Evolutionary conservation across 1,140 invertebrate species (phyloP).

Genomic region (Hyles vespertilio): DNA sequence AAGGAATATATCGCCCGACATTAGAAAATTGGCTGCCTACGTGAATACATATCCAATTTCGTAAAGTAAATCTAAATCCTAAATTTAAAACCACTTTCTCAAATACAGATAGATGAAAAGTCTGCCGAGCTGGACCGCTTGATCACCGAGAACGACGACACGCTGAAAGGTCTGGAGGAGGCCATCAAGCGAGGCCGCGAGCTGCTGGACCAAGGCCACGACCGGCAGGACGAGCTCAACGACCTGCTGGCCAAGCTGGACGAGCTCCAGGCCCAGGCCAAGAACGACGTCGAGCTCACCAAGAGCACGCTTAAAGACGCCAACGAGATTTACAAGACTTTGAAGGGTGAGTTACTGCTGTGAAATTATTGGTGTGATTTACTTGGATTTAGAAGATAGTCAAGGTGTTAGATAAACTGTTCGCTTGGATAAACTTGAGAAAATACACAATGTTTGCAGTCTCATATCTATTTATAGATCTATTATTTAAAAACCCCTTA

Average conservation of each 20-base stretch:
- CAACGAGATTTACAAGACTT: slow-evolving; percentile 87
- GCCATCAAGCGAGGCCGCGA: slow-evolving; percentile 45
- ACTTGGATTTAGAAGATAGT: no score
- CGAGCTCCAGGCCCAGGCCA: slow-evolving; percentile 83
- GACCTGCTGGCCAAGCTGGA: slow-evolving; percentile 79
- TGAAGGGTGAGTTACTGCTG: slow-evolving; percentile 81
- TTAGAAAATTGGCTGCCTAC: no score
- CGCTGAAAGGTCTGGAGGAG: slow-evolving; percentile 43
- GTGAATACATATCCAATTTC: no score
- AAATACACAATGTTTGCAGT: no score
- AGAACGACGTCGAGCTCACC: slow-evolving; percentile 87
- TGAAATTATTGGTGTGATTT: neutral
- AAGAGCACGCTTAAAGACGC: slow-evolving; percentile 92
- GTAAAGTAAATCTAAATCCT: no score
- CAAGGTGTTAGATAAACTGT: no score
- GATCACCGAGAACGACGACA: slow-evolving; percentile 56
- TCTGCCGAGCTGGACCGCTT: slow-evolving; percentile 60
- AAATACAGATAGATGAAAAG: slow-evolving; percentile 53
- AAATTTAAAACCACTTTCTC: neutral
- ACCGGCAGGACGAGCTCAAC: slow-evolving; percentile 79
- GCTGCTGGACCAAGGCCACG: slow-evolving; percentile 81
- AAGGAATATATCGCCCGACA: no score
- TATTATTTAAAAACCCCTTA: no score
- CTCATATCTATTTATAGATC: no score
- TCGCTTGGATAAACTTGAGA: no score